Evolutionary conservation across 2,797 vertebrate species (phyloP).

Genomic region (Loriculus beryllinus): DNA sequence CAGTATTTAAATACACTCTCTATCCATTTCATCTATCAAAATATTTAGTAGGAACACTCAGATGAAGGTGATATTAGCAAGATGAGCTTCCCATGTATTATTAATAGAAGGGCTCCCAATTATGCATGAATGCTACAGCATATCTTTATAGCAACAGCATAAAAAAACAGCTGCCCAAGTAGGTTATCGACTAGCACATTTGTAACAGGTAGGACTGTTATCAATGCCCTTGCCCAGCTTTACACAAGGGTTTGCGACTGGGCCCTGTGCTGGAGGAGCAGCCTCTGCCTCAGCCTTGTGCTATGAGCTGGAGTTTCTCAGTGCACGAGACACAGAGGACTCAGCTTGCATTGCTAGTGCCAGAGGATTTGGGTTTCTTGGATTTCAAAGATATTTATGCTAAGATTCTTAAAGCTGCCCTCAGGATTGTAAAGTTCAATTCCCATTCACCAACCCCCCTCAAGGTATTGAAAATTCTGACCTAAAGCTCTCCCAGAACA

Average conservation of each 20-base stretch:
- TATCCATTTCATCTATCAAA: conserved; percentile 69
- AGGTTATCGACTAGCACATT: conserved; percentile 8
- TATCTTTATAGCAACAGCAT: conserved; percentile 31
- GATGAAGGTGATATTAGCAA: conserved; percentile 72
- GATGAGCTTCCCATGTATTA: conserved; percentile 72
- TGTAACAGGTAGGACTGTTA: conserved; percentile 22
- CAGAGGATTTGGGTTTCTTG: not conserved
- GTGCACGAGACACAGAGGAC: not conserved
- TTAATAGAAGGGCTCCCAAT: conserved; percentile 69
- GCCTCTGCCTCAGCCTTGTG: not conserved
- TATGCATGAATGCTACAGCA: conserved; percentile 42
- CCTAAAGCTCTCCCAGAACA: not conserved
- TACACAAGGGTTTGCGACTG: not conserved
- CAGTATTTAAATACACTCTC: conserved; percentile 71
- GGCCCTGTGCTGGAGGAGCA: not conserved
- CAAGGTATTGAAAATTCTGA: not conserved
- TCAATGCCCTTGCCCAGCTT: not conserved
- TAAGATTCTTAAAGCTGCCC: not conserved
- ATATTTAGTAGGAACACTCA: conserved; percentile 63
- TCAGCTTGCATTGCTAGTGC: not conserved
- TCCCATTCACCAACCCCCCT: not conserved
- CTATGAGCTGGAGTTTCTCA: not conserved
- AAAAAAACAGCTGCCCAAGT: conserved; percentile 30
- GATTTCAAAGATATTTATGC: not conserved
- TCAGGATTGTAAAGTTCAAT: not conserved